A percentile compares a stretch with the other conserved stretches of the same genome.
Conservation (phyloP, 1,140 invertebrate species). For the Zophobas atratus region DNA sequence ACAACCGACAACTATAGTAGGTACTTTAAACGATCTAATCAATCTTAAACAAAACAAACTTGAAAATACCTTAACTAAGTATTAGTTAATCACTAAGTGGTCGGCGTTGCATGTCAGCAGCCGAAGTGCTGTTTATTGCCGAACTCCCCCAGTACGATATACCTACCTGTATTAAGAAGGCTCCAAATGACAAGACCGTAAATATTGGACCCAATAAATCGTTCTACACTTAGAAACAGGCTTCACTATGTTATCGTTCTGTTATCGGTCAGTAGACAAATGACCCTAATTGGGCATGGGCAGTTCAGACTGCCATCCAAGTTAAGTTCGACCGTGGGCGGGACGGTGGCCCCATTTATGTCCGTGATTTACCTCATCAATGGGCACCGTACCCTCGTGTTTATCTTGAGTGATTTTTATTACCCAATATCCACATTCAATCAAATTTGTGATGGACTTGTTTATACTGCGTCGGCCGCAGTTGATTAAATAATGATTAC, state of each 20-base stretch:
- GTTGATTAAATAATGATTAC: slow-evolving; percentile 4
- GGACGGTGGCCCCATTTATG: slow-evolving; percentile 32
- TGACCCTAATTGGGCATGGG: slow-evolving; percentile 35
- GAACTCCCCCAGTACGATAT: too few relatives aligned
- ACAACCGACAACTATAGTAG: too few relatives aligned
- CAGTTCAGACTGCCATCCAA: slow-evolving; percentile 24
- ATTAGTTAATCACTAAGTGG: too few relatives aligned
- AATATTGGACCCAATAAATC: too few relatives aligned
- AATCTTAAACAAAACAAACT: too few relatives aligned
- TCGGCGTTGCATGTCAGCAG: too few relatives aligned
- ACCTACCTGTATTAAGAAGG: too few relatives aligned
- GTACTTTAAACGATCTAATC: too few relatives aligned
- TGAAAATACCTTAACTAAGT: too few relatives aligned
- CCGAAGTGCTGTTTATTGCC: too few relatives aligned
- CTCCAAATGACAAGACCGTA: too few relatives aligned
- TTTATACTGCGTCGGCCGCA: not conserved
- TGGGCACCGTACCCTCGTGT: slow-evolving; percentile 10
- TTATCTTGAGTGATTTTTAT: slow-evolving; percentile 22
- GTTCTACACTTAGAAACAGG: too few relatives aligned
- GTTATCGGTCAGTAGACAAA: slow-evolving; percentile 47
- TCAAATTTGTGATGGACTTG: not conserved
- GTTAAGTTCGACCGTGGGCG: slow-evolving; percentile 17
- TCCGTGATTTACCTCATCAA: slow-evolving; percentile 24
- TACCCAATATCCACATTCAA: not conserved
- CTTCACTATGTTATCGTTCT: slow-evolving; percentile 44